phyloP scores from a whole-genome alignment of 2,113 vertebrate genomes.

The Haemorhous mexicanus region DNA sequence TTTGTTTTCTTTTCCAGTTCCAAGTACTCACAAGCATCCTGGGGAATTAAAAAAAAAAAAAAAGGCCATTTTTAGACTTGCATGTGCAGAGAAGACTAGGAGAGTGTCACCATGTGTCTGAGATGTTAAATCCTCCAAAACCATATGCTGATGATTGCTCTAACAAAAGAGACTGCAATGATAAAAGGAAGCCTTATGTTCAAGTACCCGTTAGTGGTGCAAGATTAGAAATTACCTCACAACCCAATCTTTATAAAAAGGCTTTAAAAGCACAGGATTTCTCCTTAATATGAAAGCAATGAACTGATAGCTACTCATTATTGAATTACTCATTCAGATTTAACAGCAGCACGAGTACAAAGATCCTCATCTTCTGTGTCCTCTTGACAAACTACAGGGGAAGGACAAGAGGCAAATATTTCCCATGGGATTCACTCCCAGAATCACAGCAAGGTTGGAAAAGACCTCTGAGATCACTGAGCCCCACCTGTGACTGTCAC shows the following conservation, averaged over 20 bases:
- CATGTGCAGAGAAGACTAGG: background rate
- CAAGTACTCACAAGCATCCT: background rate
- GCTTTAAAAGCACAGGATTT: conserved; percentile 8
- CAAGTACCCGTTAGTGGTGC: background rate
- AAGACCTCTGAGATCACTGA: background rate
- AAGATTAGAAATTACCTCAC: background rate
- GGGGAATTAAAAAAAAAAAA: background rate
- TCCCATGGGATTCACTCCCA: background rate
- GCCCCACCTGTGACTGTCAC: background rate
- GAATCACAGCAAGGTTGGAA: background rate
- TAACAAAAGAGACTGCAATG: background rate
- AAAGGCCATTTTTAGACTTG: background rate
- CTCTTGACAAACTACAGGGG: background rate
- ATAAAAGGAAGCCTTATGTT: conserved; percentile 18
- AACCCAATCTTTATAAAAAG: background rate
- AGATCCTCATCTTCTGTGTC: background rate
- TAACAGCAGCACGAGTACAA: background rate
- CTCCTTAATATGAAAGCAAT: background rate
- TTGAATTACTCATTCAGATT: background rate
- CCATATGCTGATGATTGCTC: background rate
- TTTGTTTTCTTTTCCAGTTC: background rate
- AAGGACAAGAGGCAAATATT: background rate
- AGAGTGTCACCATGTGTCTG: background rate
- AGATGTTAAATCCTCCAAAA: background rate
- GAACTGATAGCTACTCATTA: background rate